A percentile compares a stretch with the other conserved stretches of the same genome.
Conservation (phyloP, 2,797 vertebrate genomes). For the Tachyglossus aculeatus region DNA sequence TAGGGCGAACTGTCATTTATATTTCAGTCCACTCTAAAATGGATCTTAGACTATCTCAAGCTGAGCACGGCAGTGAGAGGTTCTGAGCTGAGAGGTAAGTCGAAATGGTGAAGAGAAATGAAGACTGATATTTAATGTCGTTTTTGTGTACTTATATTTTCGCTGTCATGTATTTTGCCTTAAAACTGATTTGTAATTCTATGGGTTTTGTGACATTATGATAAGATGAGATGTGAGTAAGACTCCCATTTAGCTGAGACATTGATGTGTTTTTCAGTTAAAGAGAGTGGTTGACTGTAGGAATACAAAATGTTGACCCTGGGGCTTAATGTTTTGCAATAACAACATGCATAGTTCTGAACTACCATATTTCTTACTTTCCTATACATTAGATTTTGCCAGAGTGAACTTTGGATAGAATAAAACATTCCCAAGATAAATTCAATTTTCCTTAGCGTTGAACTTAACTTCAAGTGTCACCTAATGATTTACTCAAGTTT, state of each 20-base stretch:
- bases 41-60: constrained; percentile 76
- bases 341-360: constrained; percentile 44
- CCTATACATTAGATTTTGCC: constrained; percentile 48
- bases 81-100: constrained; percentile 70
- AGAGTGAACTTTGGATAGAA: constrained; percentile 59
- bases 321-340: constrained; percentile 58
- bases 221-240: constrained; percentile 71
- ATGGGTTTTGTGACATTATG: constrained; percentile 77
- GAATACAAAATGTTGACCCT: constrained; percentile 61
- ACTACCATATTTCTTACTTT: constrained; percentile 60
- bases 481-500: not conserved
- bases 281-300: constrained; percentile 52
- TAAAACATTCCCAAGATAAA: constrained; percentile 47
- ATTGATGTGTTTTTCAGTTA: constrained; percentile 67
- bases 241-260: constrained; percentile 79
- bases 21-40: constrained; percentile 82
- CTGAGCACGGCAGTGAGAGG: constrained; percentile 62
- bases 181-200: constrained; percentile 83
- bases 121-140: constrained; percentile 93
- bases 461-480: constrained; percentile 24
- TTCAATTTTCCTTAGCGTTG: constrained; percentile 10
- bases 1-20: constrained; percentile 88
- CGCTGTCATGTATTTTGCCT: constrained; percentile 84
- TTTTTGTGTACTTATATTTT: constrained; percentile 90
- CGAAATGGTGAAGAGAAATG: constrained; percentile 83